Evolutionary conservation across 1,140 invertebrate genomes (phyloP).

Genomic region (Aphidius gifuensis): DNA sequence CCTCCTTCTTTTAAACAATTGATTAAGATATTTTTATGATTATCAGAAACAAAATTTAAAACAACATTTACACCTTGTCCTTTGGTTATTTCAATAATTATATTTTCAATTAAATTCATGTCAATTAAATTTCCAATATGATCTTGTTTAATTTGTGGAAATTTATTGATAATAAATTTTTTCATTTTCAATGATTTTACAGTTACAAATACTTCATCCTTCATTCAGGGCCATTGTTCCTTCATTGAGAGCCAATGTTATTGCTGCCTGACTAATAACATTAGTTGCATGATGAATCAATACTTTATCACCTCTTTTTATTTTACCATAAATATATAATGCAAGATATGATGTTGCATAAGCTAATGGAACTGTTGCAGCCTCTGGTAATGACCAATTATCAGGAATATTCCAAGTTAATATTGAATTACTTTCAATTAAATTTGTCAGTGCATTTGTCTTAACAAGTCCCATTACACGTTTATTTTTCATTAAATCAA

Average conservation of each 20-base stretch:
- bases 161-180: slow-evolving; percentile 63
- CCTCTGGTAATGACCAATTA: slow-evolving; percentile 80
- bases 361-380: slow-evolving; percentile 81
- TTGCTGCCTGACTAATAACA: slow-evolving; percentile 78
- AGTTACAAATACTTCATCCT: slow-evolving; percentile 67
- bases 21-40: slow-evolving; percentile 74
- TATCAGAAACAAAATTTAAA: slow-evolving; percentile 76
- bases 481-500: slow-evolving; percentile 49
- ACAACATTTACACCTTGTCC: slow-evolving; percentile 73
- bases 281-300: slow-evolving; percentile 74
- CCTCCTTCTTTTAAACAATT: slow-evolving; percentile 70
- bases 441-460: slow-evolving; percentile 59
- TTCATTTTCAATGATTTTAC: slow-evolving; percentile 70
- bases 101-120: slow-evolving; percentile 66
- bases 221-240: slow-evolving; percentile 62
- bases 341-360: slow-evolving; percentile 84
- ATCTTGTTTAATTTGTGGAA: slow-evolving; percentile 64
- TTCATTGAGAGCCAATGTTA: slow-evolving; percentile 63
- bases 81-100: slow-evolving; percentile 61
- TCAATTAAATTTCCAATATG: slow-evolving; percentile 73
- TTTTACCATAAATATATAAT: slow-evolving; percentile 58
- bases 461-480: slow-evolving; percentile 69
- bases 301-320: slow-evolving; percentile 63
- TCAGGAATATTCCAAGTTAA: slow-evolving; percentile 80
- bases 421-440: slow-evolving; percentile 58